A percentile compares a stretch with the other conserved stretches of the same genome.
These are phyloP conservation scores for Acanthosepion esculentum DNA, from an alignment of 2,888 invertebrate genomes.

Conservation along the genomic window DNA sequence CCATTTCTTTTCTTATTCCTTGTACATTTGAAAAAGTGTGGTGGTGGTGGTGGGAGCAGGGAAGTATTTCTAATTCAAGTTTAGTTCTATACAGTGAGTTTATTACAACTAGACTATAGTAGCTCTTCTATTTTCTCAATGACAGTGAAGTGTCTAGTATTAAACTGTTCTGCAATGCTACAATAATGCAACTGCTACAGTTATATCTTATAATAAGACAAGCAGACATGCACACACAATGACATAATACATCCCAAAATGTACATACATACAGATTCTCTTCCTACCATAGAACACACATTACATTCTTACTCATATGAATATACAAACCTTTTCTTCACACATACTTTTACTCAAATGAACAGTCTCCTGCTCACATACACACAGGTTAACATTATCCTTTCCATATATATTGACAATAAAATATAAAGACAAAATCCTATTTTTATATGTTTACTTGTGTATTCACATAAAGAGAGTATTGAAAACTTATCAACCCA, in stretches of 20 bases:
- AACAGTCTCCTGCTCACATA: too few relatives aligned
- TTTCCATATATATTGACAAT: too few relatives aligned
- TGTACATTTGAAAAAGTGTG: background rate
- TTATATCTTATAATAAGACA: background rate
- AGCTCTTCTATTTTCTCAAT: conserved; percentile 33
- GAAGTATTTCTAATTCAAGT: background rate
- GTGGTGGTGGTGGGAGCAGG: background rate
- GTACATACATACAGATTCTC: background rate
- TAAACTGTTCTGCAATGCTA: conserved; percentile 20
- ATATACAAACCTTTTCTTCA: too few relatives aligned
- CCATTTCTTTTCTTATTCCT: background rate
- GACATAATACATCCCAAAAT: background rate
- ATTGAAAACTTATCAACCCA: too few relatives aligned
- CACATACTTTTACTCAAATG: too few relatives aligned
- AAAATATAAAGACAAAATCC: too few relatives aligned
- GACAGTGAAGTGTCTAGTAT: conserved; percentile 13
- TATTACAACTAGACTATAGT: conserved; percentile 6
- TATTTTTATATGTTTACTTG: too few relatives aligned
- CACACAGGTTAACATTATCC: too few relatives aligned
- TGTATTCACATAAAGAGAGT: too few relatives aligned
- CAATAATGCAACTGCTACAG: conserved; percentile 33
- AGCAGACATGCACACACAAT: background rate
- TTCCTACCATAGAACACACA: background rate
- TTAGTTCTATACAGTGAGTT: conserved; percentile 2
- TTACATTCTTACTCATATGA: too few relatives aligned